A percentile compares a stretch with the other conserved stretches of the same genome.
Evolutionary conservation across 2,113 vertebrate species (phyloP).

Genomic region (Solea senegalensis): DNA sequence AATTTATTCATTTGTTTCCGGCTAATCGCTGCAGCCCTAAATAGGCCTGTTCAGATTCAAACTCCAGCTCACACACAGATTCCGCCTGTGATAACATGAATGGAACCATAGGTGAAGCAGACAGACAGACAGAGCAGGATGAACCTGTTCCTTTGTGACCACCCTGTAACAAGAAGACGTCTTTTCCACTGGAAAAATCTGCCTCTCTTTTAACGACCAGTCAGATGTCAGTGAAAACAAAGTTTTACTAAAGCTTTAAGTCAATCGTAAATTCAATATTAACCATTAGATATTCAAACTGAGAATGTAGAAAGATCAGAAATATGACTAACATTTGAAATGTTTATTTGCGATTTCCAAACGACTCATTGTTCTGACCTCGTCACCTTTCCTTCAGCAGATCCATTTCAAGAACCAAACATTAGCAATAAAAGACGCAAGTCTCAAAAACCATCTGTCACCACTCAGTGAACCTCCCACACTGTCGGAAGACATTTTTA

Average conservation of each 20-base stretch:
- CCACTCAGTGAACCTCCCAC: not conserved
- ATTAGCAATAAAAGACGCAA: not conserved
- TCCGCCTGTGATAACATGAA: not conserved
- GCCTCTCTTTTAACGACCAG: not conserved
- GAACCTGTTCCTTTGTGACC: constrained; percentile 27
- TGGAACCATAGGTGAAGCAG: not conserved
- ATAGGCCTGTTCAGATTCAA: no score
- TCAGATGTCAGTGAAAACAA: not conserved
- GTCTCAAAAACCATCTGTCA: not conserved
- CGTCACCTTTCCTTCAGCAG: not conserved
- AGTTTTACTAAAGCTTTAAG: no score
- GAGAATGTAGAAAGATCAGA: no score
- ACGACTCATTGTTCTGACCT: no score
- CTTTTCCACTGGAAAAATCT: no score
- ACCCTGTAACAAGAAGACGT: not conserved
- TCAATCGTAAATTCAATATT: no score
- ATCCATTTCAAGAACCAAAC: not conserved
- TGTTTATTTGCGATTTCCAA: no score
- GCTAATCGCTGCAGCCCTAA: no score
- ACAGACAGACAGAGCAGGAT: not conserved
- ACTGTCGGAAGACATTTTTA: not conserved
- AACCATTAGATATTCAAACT: no score
- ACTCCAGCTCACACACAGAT: not conserved
- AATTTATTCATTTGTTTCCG: no score
- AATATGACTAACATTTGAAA: no score